Percentiles rank a stretch among this genome's conserved stretches.
These are phyloP conservation scores for Neolamprologus sp. DNA, from an alignment of 2,113 vertebrate genomes.

Conservation along the genomic window DNA sequence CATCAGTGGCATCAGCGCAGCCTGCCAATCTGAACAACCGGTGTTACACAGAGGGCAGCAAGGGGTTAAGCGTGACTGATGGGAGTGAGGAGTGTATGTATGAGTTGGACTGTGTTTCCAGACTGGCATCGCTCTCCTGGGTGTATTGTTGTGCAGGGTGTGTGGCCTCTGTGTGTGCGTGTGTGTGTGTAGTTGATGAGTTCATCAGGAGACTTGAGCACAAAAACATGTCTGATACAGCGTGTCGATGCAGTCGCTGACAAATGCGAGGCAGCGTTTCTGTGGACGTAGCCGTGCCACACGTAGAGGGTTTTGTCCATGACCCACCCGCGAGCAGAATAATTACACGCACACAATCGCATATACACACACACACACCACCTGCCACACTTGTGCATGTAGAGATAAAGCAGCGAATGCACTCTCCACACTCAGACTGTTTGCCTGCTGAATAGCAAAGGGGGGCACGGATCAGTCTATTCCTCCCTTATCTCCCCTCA, in stretches of 20 bases:
- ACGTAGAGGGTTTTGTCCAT: constrained; percentile 8
- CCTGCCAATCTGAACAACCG: neutral
- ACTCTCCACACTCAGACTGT: constrained; percentile 12
- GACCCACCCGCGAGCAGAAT: neutral
- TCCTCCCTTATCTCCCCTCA: constrained; percentile 29
- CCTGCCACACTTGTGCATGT: constrained; percentile 30
- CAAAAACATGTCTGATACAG: neutral
- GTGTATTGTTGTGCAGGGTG: neutral
- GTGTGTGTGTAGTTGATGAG: neutral
- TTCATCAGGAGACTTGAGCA: neutral
- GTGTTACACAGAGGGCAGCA: neutral
- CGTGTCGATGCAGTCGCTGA: neutral
- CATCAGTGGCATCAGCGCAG: neutral
- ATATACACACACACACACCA: neutral
- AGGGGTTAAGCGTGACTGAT: constrained; percentile 37
- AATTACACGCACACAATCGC: constrained; percentile 1
- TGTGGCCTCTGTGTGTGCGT: neutral
- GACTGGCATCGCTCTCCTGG: neutral
- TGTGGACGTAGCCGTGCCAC: constrained; percentile 8
- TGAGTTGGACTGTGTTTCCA: neutral
- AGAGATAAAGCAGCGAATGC: constrained; percentile 24
- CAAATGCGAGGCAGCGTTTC: neutral
- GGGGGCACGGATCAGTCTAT: constrained; percentile 6
- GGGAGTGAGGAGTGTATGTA: neutral
- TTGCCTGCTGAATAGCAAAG: constrained; percentile 41